A percentile compares a stretch with the other conserved stretches of the same genome.
These are phyloP conservation scores for Rhabdornis inornatus DNA, from an alignment of 2,113 vertebrate species.

Conservation along the genomic window DNA sequence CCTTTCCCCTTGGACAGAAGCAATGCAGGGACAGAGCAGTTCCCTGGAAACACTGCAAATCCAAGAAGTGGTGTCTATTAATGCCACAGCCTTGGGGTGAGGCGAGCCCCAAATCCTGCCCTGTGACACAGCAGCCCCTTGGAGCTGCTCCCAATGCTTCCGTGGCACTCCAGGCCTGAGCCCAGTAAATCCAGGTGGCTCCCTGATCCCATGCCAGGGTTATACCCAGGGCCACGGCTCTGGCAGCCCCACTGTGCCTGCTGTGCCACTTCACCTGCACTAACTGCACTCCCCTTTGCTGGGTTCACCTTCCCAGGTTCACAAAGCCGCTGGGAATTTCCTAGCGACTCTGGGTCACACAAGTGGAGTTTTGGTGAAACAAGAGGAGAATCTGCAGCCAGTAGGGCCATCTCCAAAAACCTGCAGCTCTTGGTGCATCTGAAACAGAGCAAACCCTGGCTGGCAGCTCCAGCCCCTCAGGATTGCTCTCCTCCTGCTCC, in stretches of 20 bases:
- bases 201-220: not conserved
- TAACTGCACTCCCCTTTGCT: not conserved
- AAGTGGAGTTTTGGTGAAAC: not conserved
- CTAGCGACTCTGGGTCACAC: accelerated
- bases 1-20: not conserved
- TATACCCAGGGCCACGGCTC: accelerated
- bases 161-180: accelerated
- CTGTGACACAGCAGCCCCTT: not conserved
- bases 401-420: accelerated
- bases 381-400: too few relatives aligned
- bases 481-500: not conserved
- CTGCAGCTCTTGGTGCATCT: not conserved
- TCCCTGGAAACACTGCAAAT: not conserved
- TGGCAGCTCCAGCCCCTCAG: not conserved
- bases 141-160: not conserved
- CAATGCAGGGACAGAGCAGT: not conserved
- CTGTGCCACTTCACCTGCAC: not conserved
- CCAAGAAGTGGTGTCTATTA: not conserved
- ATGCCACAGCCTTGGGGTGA: not conserved
- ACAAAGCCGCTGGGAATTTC: accelerated
- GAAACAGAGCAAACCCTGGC: not conserved
- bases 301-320: not conserved
- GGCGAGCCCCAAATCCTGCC: not conserved
- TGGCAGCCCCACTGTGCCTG: not conserved
- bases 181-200: not conserved